These are phyloP conservation scores for Aplysia californica DNA, from an alignment of 1,140 invertebrate species.

Conservation along the genomic window DNA sequence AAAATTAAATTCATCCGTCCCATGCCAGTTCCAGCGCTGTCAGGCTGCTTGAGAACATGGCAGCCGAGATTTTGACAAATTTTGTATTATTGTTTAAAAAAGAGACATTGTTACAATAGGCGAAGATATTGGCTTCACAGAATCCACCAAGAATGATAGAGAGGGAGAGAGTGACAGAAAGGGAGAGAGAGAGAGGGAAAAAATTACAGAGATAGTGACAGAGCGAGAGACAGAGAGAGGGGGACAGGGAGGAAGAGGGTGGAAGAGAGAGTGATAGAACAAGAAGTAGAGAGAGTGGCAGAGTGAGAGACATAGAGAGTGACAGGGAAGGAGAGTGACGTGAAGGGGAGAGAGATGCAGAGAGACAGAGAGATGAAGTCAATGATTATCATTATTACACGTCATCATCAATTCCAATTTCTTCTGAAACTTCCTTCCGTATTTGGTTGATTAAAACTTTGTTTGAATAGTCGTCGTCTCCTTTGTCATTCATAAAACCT, in stretches of 20 bases:
- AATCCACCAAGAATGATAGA: neutral
- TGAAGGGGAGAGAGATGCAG: neutral
- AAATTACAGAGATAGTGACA: neutral
- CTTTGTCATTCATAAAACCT: too few relatives aligned
- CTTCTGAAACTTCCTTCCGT: neutral
- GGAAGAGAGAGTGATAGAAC: neutral
- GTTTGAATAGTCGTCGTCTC: too few relatives aligned
- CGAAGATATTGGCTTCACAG: too few relatives aligned
- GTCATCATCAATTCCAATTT: neutral
- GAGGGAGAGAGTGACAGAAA: neutral
- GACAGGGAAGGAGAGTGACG: neutral
- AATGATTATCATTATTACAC: neutral
- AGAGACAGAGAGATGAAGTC: neutral
- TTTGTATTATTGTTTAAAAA: too few relatives aligned
- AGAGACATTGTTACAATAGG: too few relatives aligned
- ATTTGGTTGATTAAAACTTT: too few relatives aligned
- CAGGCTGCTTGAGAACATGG: too few relatives aligned
- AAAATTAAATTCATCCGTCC: too few relatives aligned
- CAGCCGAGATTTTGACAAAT: too few relatives aligned
- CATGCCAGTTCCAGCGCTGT: too few relatives aligned
- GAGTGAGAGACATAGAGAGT: neutral
- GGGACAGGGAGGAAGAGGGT: neutral
- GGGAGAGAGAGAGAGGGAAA: neutral
- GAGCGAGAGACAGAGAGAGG: neutral
- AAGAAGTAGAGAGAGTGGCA: neutral